These are phyloP conservation scores for Nylanderia fulva DNA, from an alignment of 1,140 invertebrate species.

Conservation along the genomic window DNA sequence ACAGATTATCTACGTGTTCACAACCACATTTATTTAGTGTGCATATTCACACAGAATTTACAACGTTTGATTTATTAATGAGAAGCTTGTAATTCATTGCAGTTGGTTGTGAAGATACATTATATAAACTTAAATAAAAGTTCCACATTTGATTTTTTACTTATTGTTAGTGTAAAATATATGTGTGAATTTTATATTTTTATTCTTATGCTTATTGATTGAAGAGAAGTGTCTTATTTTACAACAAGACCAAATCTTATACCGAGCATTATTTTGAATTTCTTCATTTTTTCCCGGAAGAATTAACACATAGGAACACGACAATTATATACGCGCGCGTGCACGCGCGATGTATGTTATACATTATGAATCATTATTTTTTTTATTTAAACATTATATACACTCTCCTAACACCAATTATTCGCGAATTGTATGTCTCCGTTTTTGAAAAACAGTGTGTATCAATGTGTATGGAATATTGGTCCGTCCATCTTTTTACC, in stretches of 20 bases:
- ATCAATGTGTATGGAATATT: slow-evolving; percentile 58
- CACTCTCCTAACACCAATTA: slow-evolving; percentile 18
- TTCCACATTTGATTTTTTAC: no score
- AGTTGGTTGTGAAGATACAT: not conserved
- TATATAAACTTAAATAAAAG: not conserved
- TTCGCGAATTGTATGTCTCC: not conserved
- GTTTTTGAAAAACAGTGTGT: slow-evolving; percentile 47
- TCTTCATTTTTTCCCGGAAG: slow-evolving; percentile 8
- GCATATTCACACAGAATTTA: slow-evolving; percentile 12
- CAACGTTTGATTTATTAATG: slow-evolving; percentile 20
- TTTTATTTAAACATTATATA: slow-evolving; percentile 33
- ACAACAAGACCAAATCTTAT: not conserved
- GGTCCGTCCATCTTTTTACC: slow-evolving; percentile 69
- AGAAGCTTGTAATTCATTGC: not conserved
- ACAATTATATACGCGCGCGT: no score
- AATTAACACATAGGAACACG: slow-evolving; percentile 56
- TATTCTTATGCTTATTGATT: slow-evolving; percentile 33
- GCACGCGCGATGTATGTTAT: slow-evolving; percentile 45
- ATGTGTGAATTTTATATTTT: not conserved
- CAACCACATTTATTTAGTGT: slow-evolving; percentile 45
- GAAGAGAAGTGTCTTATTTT: slow-evolving; percentile 40
- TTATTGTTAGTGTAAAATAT: slow-evolving; percentile 34
- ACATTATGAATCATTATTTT: slow-evolving; percentile 35
- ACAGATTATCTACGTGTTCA: slow-evolving; percentile 32
- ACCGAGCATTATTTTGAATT: not conserved